Evolutionary conservation across 2,113 vertebrate species (phyloP), one percentile per base, ranked within the genome.

Genomic region (Athene cunicularia): DNA sequence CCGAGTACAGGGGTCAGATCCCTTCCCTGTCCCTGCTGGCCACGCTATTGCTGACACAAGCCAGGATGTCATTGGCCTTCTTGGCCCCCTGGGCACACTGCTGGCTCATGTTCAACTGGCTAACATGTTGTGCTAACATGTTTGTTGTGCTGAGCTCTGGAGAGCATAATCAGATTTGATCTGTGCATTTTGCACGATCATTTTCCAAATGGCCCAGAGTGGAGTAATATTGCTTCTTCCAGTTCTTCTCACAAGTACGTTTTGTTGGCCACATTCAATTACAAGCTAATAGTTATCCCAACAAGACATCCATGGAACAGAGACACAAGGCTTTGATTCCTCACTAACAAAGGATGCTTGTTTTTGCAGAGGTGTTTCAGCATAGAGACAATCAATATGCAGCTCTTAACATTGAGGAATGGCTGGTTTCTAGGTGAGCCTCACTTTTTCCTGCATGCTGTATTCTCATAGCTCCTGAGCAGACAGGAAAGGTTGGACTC

Each of bases 401-500:
- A 76, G 53, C 32, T 86, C 70, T 68, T 83, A 82, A 75, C 60
- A 43, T 0, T 85, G 86, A 94, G 27, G 76, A 93, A 94, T 55
- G 45, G 45, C 32, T 90, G 56, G 33, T 89, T 96, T 95, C 82
- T 95, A 87, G 47, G 60, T 70, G 17, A 93, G 39, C 74, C 70
- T 80, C 71, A 68, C 11, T 90, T 95, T 95, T 97, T 95, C 81
- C 93, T 87, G 56, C 71, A 59, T 79, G 67, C 32, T 68, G 16
- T 91, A 84, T 59, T 93, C 84, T 96, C 79, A 83, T 18, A 67
- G 70, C 73, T 95, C 76, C 77, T 2, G 13, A 93, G 41, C 41
- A 87, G 88, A 95, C 87, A 72, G 77, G 75, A 95, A 96, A 93
- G 23, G 72, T 95, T 97, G 96, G 96, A 97, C 76, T 86, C 68